Percentiles rank a stretch among this genome's conserved stretches.
Evolutionary conservation across 2,888 invertebrate genomes (phyloP).

Genomic region (Erebia epiphron): DNA sequence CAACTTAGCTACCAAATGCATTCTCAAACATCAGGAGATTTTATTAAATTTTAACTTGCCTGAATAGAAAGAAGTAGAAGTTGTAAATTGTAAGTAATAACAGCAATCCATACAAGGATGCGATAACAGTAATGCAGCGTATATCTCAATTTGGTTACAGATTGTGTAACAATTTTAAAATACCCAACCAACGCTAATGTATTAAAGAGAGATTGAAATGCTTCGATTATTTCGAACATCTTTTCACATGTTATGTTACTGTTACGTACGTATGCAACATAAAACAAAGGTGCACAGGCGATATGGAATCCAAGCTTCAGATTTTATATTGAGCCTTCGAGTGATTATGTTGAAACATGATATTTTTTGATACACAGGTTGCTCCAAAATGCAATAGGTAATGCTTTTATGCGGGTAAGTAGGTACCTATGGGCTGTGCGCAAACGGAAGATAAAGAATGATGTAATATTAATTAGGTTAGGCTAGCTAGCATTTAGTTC

Average conservation of each 20-base stretch:
- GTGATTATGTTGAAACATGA: not conserved
- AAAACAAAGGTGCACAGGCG: not conserved
- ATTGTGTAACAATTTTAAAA: conserved; percentile 56
- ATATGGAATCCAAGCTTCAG: not conserved
- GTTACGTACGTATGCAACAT: not conserved
- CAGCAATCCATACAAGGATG: conserved; percentile 48
- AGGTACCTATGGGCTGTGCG: not conserved
- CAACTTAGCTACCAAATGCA: no score
- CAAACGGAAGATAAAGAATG: no score
- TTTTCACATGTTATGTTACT: not conserved
- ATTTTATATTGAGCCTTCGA: not conserved
- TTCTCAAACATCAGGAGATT: no score
- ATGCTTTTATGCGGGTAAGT: not conserved
- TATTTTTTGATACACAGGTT: conserved; percentile 21
- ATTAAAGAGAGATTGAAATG: conserved; percentile 62
- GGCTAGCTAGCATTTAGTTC: no score
- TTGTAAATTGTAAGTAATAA: conserved; percentile 64
- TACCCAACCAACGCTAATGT: conserved; percentile 62
- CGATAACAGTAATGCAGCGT: conserved; percentile 53
- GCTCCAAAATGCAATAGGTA: not conserved
- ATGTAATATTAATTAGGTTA: no score
- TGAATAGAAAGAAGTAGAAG: conserved; percentile 60
- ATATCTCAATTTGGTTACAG: conserved; percentile 45
- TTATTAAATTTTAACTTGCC: conserved; percentile 48
- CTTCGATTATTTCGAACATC: conserved; percentile 49